Evolutionary conservation across 2,113 vertebrate genomes (phyloP).

Genomic region (Myotis yumanensis): DNA sequence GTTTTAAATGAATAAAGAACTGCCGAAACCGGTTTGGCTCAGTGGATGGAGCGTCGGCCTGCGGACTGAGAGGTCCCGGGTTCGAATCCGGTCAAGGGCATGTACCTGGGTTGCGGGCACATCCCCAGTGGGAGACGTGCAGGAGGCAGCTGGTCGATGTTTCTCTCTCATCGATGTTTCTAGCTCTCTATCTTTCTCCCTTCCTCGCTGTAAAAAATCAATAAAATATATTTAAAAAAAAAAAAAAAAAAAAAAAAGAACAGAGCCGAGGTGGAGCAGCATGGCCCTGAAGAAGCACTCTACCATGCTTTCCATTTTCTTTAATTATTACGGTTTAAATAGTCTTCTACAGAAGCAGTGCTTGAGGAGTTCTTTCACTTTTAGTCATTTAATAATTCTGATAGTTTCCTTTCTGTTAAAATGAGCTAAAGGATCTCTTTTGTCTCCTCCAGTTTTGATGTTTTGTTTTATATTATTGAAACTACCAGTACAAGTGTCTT

Average conservation of each 20-base stretch:
- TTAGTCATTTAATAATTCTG: background rate
- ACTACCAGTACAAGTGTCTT: background rate
- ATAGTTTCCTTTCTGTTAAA: background rate
- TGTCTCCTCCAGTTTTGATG: background rate
- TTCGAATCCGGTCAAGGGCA: too few species aligned
- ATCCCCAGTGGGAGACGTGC: too few species aligned
- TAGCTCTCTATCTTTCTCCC: too few species aligned
- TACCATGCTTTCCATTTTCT: fast-evolving
- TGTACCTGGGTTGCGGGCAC: too few species aligned
- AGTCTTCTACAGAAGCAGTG: background rate
- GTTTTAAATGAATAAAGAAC: background rate
- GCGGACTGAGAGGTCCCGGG: too few species aligned
- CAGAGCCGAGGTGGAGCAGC: background rate
- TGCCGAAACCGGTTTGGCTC: too few species aligned
- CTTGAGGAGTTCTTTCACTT: background rate
- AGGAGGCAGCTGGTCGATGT: too few species aligned
- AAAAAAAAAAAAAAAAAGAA: too few species aligned
- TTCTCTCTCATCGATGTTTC: too few species aligned
- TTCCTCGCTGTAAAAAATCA: too few species aligned
- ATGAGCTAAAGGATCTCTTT: background rate
- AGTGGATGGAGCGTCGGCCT: too few species aligned
- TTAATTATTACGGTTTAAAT: background rate
- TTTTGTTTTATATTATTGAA: background rate
- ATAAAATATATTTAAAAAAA: too few species aligned
- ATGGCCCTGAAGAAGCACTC: background rate